These are phyloP conservation scores for Sesia apiformis DNA, from an alignment of 2,888 invertebrate genomes.

Conservation along the genomic window DNA sequence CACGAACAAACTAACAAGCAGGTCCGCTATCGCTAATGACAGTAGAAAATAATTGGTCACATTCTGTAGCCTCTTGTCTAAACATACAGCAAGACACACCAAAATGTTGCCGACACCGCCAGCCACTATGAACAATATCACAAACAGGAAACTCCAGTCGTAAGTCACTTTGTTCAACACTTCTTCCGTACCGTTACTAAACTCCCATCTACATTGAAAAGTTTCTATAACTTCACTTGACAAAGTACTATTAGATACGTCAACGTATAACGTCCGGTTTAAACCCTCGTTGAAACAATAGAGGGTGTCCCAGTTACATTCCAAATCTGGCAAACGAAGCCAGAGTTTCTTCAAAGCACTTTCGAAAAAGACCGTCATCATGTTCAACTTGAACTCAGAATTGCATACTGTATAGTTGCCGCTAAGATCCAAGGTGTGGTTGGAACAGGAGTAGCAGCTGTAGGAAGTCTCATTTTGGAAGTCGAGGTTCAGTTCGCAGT, in stretches of 20 bases:
- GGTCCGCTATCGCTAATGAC: conserved; percentile 94
- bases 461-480: conserved; percentile 65
- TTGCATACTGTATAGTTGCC: conserved; percentile 50
- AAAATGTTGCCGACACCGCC: conserved; percentile 94
- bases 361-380: conserved; percentile 50
- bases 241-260: conserved; percentile 25
- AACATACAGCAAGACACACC: conserved; percentile 93
- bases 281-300: conserved; percentile 38
- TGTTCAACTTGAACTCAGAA: conserved; percentile 55
- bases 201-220: conserved; percentile 55
- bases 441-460: conserved; percentile 42
- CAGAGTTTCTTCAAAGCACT: conserved; percentile 56
- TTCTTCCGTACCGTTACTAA: conserved; percentile 32
- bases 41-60: conserved; percentile 96
- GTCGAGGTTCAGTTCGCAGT: conserved; percentile 52
- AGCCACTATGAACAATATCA: conserved; percentile 88
- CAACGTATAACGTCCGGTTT: conserved; percentile 53
- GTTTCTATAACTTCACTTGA: conserved; percentile 27
- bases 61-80: conserved; percentile 93
- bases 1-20: conserved; percentile 93
- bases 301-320: conserved; percentile 46
- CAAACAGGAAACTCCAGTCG: conserved; percentile 90
- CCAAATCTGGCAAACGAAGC: conserved; percentile 44
- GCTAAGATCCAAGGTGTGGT: conserved; percentile 33
- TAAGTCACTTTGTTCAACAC: conserved; percentile 49